Evolutionary conservation across 2,113 vertebrate genomes (phyloP).

Genomic region (Capreolus pygargus): DNA sequence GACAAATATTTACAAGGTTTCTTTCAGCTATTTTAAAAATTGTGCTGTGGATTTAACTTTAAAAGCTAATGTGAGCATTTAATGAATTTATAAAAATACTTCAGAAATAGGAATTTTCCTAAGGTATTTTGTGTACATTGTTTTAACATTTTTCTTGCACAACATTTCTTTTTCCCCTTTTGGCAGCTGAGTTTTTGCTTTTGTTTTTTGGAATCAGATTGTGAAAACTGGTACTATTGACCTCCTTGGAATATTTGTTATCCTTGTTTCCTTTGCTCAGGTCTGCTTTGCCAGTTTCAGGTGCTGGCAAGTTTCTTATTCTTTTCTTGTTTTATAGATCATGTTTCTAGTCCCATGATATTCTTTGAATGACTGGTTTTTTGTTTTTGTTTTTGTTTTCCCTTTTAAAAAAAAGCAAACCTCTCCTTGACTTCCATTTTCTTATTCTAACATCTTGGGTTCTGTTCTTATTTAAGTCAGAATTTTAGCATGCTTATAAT

Average conservation of each 20-base stretch:
- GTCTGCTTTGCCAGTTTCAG: background rate
- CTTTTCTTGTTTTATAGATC: constrained; percentile 52
- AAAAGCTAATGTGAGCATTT: background rate
- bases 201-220: background rate
- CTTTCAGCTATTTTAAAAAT: background rate
- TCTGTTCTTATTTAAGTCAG: constrained; percentile 28
- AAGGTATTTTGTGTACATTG: background rate
- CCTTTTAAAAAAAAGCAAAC: background rate
- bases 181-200: background rate
- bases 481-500: background rate
- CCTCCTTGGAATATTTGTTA: background rate
- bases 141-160: background rate
- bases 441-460: constrained; percentile 59
- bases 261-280: background rate
- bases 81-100: background rate
- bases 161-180: background rate
- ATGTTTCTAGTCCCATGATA: constrained; percentile 37
- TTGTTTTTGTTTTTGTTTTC: background rate
- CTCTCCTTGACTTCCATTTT: constrained; percentile 16
- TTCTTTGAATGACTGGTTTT: constrained; percentile 25
- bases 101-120: background rate
- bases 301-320: constrained; percentile 36
- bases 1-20: constrained; percentile 14
- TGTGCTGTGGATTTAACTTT: background rate
- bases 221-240: background rate